Conservation (phyloP, 2,888 invertebrate genomes). For the Lutraria lutraria region DNA sequence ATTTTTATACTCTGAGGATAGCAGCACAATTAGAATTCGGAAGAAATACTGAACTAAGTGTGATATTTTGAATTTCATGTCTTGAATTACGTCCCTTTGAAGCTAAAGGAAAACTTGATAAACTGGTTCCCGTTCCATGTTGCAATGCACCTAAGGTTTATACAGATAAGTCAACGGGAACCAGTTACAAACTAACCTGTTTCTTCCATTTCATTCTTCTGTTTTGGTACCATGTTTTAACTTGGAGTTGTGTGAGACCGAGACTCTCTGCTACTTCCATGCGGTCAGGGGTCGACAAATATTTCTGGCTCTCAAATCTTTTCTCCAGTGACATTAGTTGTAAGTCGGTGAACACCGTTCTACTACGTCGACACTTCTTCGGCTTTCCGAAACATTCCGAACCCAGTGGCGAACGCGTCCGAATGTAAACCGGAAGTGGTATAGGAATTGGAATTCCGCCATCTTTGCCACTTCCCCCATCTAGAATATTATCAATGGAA, state of each 20-base stretch:
- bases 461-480: constrained; percentile 55
- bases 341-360: constrained; percentile 86
- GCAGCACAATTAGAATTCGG: too few species aligned
- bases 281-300: constrained; percentile 87
- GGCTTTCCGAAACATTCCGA: constrained; percentile 76
- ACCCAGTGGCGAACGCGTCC: constrained; percentile 79
- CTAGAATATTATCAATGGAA: constrained; percentile 69
- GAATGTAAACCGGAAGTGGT: constrained; percentile 83
- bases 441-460: constrained; percentile 76
- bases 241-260: constrained; percentile 87
- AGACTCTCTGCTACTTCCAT: constrained; percentile 86
- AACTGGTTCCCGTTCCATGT: too few species aligned
- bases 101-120: too few species aligned
- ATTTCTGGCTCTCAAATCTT: constrained; percentile 87
- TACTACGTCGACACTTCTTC: constrained; percentile 83
- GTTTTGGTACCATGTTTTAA: constrained; percentile 88
- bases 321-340: constrained; percentile 87
- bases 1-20: too few species aligned
- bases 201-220: constrained; percentile 88
- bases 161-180: too few species aligned
- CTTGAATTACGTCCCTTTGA: too few species aligned
- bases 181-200: constrained; percentile 84
- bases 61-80: too few species aligned
- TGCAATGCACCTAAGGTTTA: too few species aligned
- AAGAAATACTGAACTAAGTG: too few species aligned